These are phyloP conservation scores for Agrochola lychnidis DNA, from an alignment of 2,888 invertebrate genomes.

Conservation along the genomic window DNA sequence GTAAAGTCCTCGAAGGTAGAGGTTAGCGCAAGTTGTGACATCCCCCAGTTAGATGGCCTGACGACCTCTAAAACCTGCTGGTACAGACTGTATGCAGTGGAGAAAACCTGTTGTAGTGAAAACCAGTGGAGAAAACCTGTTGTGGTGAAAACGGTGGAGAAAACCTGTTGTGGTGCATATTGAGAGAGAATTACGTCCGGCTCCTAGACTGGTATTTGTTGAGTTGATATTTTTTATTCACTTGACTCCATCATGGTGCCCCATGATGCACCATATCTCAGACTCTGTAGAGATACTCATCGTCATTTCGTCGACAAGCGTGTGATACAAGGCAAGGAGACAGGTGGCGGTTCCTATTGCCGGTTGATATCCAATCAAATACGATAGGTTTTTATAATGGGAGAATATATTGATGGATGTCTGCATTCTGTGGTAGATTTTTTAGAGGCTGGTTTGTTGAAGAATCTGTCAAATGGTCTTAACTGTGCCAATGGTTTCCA, in stretches of 20 bases:
- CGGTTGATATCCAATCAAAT: constrained; percentile 41
- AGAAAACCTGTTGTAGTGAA: not conserved
- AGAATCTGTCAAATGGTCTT: too few species aligned
- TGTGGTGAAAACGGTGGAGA: too few species aligned
- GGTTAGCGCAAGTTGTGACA: not conserved
- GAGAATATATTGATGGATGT: constrained; percentile 5
- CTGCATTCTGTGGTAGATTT: not conserved
- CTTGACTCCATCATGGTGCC: too few species aligned
- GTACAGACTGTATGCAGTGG: too few species aligned
- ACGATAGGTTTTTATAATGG: constrained; percentile 30
- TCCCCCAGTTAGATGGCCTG: too few species aligned
- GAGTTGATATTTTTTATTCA: too few species aligned
- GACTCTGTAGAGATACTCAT: constrained; percentile 21
- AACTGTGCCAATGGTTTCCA: too few species aligned
- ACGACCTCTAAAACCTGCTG: not conserved
- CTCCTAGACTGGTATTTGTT: too few species aligned
- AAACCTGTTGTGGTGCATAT: not conserved
- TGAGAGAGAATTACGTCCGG: not conserved
- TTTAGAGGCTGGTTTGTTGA: not conserved
- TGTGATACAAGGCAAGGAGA: constrained; percentile 30
- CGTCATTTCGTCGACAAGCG: constrained; percentile 37
- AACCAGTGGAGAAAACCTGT: too few species aligned
- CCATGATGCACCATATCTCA: too few species aligned
- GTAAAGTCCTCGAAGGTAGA: not conserved
- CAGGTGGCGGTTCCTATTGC: constrained; percentile 45